These are phyloP conservation scores for Drosophila saltans DNA, from an alignment of 1,140 invertebrate species.

Conservation along the genomic window DNA sequence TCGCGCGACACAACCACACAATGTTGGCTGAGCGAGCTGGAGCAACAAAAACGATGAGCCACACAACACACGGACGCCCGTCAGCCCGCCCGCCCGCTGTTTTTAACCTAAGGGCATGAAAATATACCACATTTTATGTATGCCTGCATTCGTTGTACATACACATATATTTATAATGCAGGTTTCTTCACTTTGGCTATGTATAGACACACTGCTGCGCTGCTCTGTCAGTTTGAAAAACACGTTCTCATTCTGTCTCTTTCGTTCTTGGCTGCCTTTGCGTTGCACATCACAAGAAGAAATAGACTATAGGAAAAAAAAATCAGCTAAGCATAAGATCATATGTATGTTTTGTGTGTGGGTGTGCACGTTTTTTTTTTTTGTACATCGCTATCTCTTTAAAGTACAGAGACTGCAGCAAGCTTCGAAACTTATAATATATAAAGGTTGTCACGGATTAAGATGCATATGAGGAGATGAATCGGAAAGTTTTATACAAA, in stretches of 20 bases:
- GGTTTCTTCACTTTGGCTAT: conserved; percentile 54
- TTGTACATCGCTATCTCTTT: not conserved
- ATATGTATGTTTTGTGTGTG: not conserved
- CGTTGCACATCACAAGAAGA: not conserved
- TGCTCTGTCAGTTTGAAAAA: conserved; percentile 56
- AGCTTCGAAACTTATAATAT: not conserved
- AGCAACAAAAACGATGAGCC: conserved; percentile 38
- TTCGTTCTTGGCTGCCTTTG: not conserved
- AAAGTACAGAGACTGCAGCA: not conserved
- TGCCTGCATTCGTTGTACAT: conserved; percentile 5
- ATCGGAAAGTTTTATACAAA: too few relatives aligned
- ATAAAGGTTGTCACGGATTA: too few relatives aligned
- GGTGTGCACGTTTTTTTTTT: not conserved
- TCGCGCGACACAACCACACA: conserved; percentile 60
- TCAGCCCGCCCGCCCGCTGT: conserved; percentile 40
- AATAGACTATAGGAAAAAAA: conserved; percentile 1
- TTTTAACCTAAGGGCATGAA: conserved; percentile 78
- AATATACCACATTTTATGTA: conserved; percentile 18
- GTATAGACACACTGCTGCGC: conserved; percentile 27
- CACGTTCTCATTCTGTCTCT: conserved; percentile 48
- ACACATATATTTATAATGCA: conserved; percentile 56
- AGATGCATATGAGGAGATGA: too few relatives aligned
- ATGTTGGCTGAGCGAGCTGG: conserved; percentile 42
- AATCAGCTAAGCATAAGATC: conserved; percentile 34
- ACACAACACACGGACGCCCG: conserved; percentile 26